Evolutionary conservation across 2,113 vertebrate genomes (phyloP), one percentile per base, ranked within the genome.

Genomic region (Scomber scombrus): DNA sequence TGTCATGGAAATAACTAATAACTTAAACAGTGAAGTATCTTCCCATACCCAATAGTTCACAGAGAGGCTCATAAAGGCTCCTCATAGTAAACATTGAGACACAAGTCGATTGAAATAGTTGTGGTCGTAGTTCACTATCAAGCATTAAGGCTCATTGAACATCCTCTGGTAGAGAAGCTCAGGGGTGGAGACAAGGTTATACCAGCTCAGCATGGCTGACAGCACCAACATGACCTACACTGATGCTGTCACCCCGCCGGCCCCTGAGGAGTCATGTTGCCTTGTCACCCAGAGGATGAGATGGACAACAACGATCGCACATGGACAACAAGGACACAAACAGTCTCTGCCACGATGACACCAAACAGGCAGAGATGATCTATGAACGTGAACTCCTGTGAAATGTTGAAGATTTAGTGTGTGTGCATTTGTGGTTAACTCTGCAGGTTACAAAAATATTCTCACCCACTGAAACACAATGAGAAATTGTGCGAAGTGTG

Each of bases 171-270:
- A n/a, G 26, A 40, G 54, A 26, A 47, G 21, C 76, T 62, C 13
- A 11, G 1, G 31, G 55, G 63, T 16, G 57, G 52, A 63, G 18
- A 31, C 64, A 57, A 67, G 64, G 74, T 82, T 69, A 43, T 40
- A 50, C 43, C 75, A 65, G 63, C 18, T 60, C 69, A 21, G 16
- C 34, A 47, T 14, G 51, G 29, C 46, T 5, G 10, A 47, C 67
- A 65, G 75, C 69, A 45, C 34, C 51, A 15, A 47, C 64, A 34
- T 62, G 69, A 55, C 56, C 70, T 29, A 11, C 26, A 43, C 49
- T 56, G 62, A 26, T 43, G 62, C 49, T 67, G 47, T 71, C 67
- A 31, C 75, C 58, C 78, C 21, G 71, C 61, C 69, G 29, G 29
- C 14, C 67, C 46, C 23, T 0, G 15, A 55, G 49, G 40, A 62